Evolutionary conservation across 2,888 invertebrate genomes (phyloP).

Genomic region (Rotaria sp.): DNA sequence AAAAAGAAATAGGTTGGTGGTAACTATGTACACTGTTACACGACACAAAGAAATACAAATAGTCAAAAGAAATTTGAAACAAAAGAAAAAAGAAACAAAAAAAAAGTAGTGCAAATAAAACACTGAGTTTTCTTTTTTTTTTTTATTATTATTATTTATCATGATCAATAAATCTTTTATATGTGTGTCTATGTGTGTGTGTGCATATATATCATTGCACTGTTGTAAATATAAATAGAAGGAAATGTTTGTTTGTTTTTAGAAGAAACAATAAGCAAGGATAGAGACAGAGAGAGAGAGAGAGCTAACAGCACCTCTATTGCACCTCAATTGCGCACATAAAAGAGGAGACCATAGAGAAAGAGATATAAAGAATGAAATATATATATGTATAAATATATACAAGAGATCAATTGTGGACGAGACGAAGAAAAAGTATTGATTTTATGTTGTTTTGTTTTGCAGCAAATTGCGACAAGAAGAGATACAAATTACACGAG

Average conservation of each 20-base stretch:
- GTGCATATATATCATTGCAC: not conserved
- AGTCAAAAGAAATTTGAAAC: not conserved
- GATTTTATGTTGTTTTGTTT: not conserved
- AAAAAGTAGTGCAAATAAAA: not conserved
- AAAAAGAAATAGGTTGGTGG: not conserved
- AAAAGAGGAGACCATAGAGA: not conserved
- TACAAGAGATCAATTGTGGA: not conserved
- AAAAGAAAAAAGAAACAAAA: not conserved
- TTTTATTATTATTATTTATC: not conserved
- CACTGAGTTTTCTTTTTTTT: not conserved
- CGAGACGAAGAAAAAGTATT: not conserved
- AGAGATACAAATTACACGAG: constrained; percentile 21
- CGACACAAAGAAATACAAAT: not conserved
- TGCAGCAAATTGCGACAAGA: not conserved
- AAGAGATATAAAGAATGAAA: not conserved
- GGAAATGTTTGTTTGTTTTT: not conserved
- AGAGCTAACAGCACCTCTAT: not conserved
- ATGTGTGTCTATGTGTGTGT: not conserved
- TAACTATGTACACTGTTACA: constrained; percentile 19
- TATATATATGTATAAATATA: not conserved
- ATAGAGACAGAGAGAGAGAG: not conserved
- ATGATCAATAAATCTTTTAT: not conserved
- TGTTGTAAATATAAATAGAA: not conserved
- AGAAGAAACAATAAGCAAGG: not conserved
- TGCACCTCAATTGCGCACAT: constrained; percentile 8